Evolutionary conservation across 2,113 vertebrate species (phyloP).

Genomic region (Lichenostomus cassidix): DNA sequence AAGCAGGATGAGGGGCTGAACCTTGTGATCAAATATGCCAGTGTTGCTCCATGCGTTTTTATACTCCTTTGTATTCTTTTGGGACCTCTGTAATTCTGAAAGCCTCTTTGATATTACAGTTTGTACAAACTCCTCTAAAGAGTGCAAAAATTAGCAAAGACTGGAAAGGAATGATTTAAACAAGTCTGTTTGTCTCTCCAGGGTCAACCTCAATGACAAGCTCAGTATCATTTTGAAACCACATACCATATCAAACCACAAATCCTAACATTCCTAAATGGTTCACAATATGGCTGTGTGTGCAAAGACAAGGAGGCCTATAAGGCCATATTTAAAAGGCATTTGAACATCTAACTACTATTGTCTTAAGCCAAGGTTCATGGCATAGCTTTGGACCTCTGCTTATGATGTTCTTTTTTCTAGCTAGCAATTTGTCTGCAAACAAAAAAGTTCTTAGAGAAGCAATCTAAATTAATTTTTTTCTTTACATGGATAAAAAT

Average conservation of each 20-base stretch:
- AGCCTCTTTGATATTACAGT: background rate
- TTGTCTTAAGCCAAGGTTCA: background rate
- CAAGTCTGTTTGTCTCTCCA: background rate
- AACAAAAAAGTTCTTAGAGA: background rate
- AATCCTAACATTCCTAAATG: background rate
- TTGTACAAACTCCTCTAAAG: background rate
- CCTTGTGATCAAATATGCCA: background rate
- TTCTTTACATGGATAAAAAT: background rate
- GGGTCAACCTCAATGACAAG: background rate
- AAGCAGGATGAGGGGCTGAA: background rate
- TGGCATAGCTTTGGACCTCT: background rate
- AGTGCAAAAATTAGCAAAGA: background rate
- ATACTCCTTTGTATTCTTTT: background rate
- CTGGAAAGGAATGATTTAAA: background rate
- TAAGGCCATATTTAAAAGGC: background rate
- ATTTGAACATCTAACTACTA: background rate
- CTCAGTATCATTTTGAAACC: constrained; percentile 12
- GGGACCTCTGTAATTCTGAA: background rate
- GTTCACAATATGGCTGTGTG: background rate
- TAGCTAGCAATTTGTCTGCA: background rate
- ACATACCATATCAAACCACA: background rate
- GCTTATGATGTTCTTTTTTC: background rate
- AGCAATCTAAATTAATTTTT: background rate
- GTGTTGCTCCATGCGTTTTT: background rate
- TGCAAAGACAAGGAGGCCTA: background rate